Evolutionary conservation across 2,113 vertebrate species (phyloP), one percentile per base, ranked within the genome.

Genomic region (Syngnathoides biaculeatus): DNA sequence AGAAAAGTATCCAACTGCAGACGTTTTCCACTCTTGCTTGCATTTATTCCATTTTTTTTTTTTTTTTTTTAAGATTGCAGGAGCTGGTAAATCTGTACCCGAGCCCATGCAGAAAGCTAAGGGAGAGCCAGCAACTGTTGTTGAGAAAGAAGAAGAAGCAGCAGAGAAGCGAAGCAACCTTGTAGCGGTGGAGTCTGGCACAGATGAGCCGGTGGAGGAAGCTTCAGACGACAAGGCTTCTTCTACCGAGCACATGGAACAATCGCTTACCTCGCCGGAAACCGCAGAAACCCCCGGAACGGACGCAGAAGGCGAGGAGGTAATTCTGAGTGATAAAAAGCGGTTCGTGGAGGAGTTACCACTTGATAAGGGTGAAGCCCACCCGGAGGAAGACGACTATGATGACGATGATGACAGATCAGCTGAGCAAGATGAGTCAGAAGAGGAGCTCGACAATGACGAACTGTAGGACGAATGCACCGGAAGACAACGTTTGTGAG

Each of bases 401-500:
- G 53, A 55, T 11, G 26, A 48, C 1, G 11, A 22, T 24, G 62
- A 59, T n/a, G 63, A 72, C 15, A n/a, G 24, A 24, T 19, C 13
- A 50, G 30, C 15, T 39, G 71, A 78, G 42, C 43, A 35, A 45
- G 12, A 42, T 22, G 62, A 42, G 14, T 15, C 13, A 11, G 39
- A 73, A 40, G 55, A 68, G 12, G 61, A 73, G 38, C 7, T 59
- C 9, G 66, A 60, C 9, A 35, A 42, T 42, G 67, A 11, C 27
- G 76, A 72, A 60, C 65, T 52, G 8, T 67, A 67, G 35, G 81
- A 87, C 73, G 70, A 75, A 17, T 38, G 82, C 20, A 40, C 24
- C 22, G 52, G 77, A 84, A 47, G 65, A 72, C 84, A 89, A 80
- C 85, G 85, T 90, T 76, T 80, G 86, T 79, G 4, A 40, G 2